Conservation (phyloP, 2,113 vertebrate genomes). For the Grallaria varia region DNA sequence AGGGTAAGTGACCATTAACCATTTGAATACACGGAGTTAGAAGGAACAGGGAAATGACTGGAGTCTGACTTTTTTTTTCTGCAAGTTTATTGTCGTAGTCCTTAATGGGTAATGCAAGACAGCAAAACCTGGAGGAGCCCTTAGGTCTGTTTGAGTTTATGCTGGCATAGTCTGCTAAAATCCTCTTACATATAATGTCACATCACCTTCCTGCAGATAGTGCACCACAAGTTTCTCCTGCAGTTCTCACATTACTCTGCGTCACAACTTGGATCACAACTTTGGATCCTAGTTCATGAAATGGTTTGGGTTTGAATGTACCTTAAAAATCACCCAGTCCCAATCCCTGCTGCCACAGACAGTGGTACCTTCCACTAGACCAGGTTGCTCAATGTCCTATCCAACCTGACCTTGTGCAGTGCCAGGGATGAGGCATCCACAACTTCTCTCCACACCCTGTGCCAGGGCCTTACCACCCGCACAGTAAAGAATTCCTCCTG, state of each 20-base stretch:
- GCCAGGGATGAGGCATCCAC: not conserved
- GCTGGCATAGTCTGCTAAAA: not conserved
- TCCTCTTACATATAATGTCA: accelerated
- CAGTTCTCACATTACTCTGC: not conserved
- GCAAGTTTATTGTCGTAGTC: not conserved
- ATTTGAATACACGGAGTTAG: not conserved
- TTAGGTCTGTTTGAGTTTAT: not conserved
- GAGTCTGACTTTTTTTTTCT: not conserved
- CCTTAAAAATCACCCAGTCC: not conserved
- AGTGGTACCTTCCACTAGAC: not conserved
- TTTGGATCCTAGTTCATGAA: not conserved
- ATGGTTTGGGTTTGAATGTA: not conserved
- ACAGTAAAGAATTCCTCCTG: not conserved
- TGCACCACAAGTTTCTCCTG: not conserved
- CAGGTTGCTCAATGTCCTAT: not conserved
- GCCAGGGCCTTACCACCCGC: no score
- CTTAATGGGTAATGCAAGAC: not conserved
- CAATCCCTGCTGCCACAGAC: not conserved
- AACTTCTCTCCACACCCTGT: not conserved
- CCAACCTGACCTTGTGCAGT: not conserved
- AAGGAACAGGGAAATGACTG: not conserved
- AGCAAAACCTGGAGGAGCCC: not conserved
- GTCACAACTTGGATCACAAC: not conserved
- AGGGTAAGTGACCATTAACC: not conserved
- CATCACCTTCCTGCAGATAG: not conserved